phyloP scores from a whole-genome alignment of 2,113 vertebrate genomes.

The Anolis carolinensis region DNA sequence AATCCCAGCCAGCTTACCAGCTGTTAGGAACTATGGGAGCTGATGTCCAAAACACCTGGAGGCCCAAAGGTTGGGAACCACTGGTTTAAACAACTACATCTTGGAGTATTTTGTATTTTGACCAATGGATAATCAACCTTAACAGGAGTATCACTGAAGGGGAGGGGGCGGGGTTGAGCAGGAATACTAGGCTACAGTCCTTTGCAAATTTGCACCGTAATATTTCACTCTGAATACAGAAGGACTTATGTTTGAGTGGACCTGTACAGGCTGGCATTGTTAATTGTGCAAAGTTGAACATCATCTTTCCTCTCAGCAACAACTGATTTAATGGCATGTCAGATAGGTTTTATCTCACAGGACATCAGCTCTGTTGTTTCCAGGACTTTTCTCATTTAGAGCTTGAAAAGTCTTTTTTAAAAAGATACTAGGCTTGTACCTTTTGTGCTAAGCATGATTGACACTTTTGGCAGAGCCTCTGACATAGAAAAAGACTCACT shows the following conservation, averaged over 20 bases:
- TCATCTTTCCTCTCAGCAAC: constrained; percentile 2
- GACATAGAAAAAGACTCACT: constrained; percentile 57
- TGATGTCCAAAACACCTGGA: too few relatives aligned
- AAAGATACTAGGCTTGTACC: not conserved
- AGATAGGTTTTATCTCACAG: constrained; percentile 17
- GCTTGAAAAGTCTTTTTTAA: not conserved
- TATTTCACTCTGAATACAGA: too few relatives aligned
- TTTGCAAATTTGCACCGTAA: too few relatives aligned
- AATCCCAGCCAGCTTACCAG: too few relatives aligned
- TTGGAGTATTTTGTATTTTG: too few relatives aligned
- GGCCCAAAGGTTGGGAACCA: too few relatives aligned
- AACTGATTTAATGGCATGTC: constrained; percentile 50
- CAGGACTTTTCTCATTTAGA: not conserved
- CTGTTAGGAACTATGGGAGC: too few relatives aligned
- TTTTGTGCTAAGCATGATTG: constrained; percentile 36
- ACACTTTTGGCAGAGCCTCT: constrained; percentile 37
- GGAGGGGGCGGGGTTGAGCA: too few relatives aligned
- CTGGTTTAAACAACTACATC: too few relatives aligned
- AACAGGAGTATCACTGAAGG: not conserved
- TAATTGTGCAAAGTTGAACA: constrained; percentile 6
- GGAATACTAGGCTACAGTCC: too few relatives aligned
- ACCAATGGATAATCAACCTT: too few relatives aligned
- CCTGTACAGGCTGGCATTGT: not conserved
- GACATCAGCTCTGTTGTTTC: constrained; percentile 25
- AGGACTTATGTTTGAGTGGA: not conserved